Conservation (phyloP, 2,797 vertebrate genomes). For the Coregonus ussuriensis region DNA sequence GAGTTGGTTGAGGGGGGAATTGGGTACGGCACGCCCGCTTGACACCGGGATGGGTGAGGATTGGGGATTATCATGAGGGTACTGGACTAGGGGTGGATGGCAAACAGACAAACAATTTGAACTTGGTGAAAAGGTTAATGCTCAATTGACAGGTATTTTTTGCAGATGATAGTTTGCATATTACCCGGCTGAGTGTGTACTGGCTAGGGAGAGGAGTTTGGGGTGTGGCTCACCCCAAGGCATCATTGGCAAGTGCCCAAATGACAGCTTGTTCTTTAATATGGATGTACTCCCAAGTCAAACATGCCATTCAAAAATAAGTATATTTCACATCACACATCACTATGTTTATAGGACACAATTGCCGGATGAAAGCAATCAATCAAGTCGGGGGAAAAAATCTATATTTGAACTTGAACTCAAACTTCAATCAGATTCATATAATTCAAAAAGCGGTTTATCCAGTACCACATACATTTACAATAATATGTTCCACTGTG, state of each 20-base stretch:
- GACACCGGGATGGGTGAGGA: neutral
- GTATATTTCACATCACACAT: neutral
- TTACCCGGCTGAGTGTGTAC: neutral
- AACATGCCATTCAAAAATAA: slow-evolving; percentile 5
- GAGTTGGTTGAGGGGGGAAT: neutral
- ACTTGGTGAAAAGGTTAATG: too few species aligned
- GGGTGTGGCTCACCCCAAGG: slow-evolving; percentile 31
- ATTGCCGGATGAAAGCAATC: neutral
- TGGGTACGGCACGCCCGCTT: neutral
- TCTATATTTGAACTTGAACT: neutral
- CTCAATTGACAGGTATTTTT: neutral
- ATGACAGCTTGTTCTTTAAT: slow-evolving; percentile 14
- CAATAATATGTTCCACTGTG: neutral
- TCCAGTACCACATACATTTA: neutral
- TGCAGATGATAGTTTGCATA: slow-evolving; percentile 14
- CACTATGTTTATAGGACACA: neutral
- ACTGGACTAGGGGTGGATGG: neutral
- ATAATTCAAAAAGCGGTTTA: neutral
- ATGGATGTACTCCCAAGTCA: neutral
- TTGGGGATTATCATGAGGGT: neutral
- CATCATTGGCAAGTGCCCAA: slow-evolving; percentile 22
- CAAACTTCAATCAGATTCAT: neutral
- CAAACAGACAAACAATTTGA: neutral
- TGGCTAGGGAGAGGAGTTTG: slow-evolving; percentile 8
- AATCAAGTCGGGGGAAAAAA: neutral